A percentile compares a stretch with the other conserved stretches of the same genome.
Evolutionary conservation across 2,113 vertebrate species (phyloP).

Genomic region (Damaliscus lunatus): DNA sequence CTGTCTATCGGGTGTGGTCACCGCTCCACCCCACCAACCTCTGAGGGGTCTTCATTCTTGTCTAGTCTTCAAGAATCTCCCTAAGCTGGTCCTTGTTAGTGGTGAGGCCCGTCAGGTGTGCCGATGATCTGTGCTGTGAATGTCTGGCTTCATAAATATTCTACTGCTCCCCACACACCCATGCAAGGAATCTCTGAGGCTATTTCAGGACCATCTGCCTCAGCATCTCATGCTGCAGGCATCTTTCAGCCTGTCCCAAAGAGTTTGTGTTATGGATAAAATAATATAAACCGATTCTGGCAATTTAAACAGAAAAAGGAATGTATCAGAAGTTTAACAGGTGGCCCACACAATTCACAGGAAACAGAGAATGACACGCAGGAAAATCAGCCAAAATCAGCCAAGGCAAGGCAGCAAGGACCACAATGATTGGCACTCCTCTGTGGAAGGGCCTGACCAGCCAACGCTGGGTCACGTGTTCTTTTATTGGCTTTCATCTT

Average conservation of each 20-base stretch:
- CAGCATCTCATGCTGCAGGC: no score
- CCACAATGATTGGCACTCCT: rapidly evolving
- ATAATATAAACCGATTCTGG: neutral
- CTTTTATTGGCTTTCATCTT: neutral
- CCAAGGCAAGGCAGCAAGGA: neutral
- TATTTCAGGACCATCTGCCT: neutral
- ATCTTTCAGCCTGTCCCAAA: neutral
- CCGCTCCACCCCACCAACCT: neutral
- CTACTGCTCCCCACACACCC: neutral
- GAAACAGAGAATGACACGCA: neutral
- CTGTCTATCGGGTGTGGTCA: neutral
- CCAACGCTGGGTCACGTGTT: neutral
- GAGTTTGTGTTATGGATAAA: neutral
- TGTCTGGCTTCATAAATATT: neutral
- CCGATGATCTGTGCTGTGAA: neutral
- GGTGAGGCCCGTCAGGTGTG: neutral
- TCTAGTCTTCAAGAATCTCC: neutral
- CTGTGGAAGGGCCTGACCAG: neutral
- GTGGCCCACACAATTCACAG: neutral
- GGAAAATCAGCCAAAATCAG: neutral
- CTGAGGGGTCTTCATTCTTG: neutral
- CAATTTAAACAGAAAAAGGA: neutral
- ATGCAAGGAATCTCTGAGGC: neutral
- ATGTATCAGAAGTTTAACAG: neutral
- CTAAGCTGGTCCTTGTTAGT: neutral